Conservation (phyloP, 1,140 invertebrate species). For the Rhyacophila brunnea region DNA sequence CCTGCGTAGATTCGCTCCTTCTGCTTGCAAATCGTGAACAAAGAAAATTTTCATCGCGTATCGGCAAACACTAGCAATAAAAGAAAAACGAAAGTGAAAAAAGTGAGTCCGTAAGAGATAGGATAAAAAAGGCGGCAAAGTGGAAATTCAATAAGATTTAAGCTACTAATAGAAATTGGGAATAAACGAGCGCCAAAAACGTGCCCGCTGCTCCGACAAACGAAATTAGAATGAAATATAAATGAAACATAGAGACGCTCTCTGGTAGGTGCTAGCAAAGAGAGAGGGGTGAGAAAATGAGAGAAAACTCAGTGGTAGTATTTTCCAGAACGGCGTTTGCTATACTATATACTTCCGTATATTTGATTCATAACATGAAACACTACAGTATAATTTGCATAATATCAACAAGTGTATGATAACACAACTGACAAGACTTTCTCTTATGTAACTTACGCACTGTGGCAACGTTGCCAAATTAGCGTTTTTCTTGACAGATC, state of each 20-base stretch:
- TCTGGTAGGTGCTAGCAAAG: background rate
- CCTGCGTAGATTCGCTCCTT: background rate
- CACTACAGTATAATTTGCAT: no score
- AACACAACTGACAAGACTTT: no score
- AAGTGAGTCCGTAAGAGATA: conserved; percentile 14
- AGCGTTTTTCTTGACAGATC: no score
- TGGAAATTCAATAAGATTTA: conserved; percentile 37
- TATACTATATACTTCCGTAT: no score
- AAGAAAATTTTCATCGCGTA: conserved; percentile 27
- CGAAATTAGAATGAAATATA: conserved; percentile 33
- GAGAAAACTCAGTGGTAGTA: background rate
- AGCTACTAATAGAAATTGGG: conserved; percentile 36
- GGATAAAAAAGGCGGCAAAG: conserved; percentile 31
- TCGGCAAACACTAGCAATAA: conserved; percentile 28
- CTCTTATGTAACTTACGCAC: no score
- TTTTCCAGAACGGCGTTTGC: no score
- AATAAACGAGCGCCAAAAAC: conserved; percentile 30
- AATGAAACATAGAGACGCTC: conserved; percentile 20
- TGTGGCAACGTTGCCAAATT: no score
- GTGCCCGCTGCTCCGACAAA: conserved; percentile 29
- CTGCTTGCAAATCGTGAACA: conserved; percentile 20
- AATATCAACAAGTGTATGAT: no score
- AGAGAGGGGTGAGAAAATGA: background rate
- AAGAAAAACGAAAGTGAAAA: conserved; percentile 30
- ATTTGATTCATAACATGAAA: no score